Percentiles rank a stretch among this genome's conserved stretches.
These are phyloP conservation scores for Xylota sylvarum DNA, from an alignment of 2,888 invertebrate species.

Conservation along the genomic window DNA sequence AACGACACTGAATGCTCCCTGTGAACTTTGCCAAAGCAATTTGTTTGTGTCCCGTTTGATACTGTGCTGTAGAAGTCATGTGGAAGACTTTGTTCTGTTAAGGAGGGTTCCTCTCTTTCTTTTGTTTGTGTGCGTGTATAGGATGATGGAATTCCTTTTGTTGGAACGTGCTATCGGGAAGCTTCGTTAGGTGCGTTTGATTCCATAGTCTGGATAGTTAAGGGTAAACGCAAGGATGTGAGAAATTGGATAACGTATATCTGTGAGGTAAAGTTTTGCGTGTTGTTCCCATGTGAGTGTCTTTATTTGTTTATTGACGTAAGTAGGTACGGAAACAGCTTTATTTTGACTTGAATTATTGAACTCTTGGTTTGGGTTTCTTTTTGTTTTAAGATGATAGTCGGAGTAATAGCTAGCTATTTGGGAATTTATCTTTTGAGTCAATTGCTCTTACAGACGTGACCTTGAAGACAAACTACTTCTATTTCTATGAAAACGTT, in stretches of 20 bases:
- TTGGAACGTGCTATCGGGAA: slow-evolving; percentile 13
- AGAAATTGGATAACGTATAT: slow-evolving; percentile 30
- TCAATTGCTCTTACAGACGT: too few relatives aligned
- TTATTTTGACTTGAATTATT: slow-evolving; percentile 23
- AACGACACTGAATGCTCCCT: slow-evolving; percentile 1
- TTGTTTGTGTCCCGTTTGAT: slow-evolving; percentile 27
- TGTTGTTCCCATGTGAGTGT: background rate
- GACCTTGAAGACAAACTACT: too few relatives aligned
- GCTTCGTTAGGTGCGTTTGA: background rate
- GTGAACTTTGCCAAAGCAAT: slow-evolving; percentile 55
- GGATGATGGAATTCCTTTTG: slow-evolving; percentile 12
- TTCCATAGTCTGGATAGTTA: background rate
- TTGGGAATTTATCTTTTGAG: too few relatives aligned
- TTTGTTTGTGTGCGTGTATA: background rate
- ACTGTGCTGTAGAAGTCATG: slow-evolving; percentile 19
- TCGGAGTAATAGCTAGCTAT: too few relatives aligned
- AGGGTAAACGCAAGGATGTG: background rate
- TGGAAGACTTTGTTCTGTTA: slow-evolving; percentile 13
- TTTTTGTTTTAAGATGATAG: background rate
- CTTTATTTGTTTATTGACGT: slow-evolving; percentile 13
- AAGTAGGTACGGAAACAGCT: slow-evolving; percentile 15
- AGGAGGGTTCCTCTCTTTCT: background rate
- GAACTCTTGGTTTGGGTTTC: background rate
- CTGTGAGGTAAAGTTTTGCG: background rate
- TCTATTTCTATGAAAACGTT: too few relatives aligned